Conservation (phyloP, 2,113 vertebrate genomes). For the Cricetomys ansorgei region DNA sequence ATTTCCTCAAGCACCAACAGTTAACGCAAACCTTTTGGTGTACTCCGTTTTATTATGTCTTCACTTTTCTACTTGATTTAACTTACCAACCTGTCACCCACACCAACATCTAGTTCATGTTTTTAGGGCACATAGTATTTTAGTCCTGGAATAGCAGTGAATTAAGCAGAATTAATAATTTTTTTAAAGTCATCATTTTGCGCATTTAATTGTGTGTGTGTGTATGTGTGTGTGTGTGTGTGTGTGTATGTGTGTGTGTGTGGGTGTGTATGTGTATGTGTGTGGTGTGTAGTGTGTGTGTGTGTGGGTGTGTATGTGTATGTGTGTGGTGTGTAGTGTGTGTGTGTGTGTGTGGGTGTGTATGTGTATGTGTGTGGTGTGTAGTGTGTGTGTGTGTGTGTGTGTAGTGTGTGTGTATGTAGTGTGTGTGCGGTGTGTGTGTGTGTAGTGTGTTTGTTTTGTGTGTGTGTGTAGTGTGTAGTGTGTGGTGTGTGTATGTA, state of each 20-base stretch:
- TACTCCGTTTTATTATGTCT: not conserved
- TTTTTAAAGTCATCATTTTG: not conserved
- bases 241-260: not conserved
- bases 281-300: not conserved
- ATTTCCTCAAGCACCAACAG: not conserved
- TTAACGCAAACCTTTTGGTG: not conserved
- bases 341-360: not conserved
- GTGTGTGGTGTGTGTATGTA: not conserved
- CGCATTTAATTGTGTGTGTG: not conserved
- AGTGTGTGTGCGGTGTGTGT: not conserved
- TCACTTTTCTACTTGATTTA: not conserved
- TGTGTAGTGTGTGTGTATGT: not conserved
- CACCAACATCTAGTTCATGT: not conserved
- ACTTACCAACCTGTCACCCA: not conserved
- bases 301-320: not conserved
- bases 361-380: not conserved
- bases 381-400: not conserved
- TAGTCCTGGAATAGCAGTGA: not conserved
- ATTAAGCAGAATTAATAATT: not conserved
- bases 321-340: not conserved
- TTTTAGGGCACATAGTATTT: not conserved
- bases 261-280: not conserved
- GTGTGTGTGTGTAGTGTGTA: not conserved
- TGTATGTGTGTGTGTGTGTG: not conserved
- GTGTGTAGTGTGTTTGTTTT: not conserved